Base-by-base conservation (phyloP, 2,113 vertebrate species). In the Cyanocitta stelleri region DNA sequence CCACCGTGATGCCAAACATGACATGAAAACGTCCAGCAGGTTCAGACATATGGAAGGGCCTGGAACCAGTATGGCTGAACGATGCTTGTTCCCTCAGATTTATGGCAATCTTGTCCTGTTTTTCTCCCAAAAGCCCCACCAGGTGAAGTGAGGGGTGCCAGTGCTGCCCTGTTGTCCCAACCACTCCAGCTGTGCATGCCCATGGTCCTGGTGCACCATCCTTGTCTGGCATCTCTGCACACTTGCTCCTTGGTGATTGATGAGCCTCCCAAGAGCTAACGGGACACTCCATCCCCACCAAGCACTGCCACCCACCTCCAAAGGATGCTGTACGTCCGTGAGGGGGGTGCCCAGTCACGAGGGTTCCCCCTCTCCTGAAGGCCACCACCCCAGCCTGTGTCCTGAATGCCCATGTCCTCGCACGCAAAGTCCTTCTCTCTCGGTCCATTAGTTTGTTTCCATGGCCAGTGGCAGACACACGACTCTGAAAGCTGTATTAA, bases 391-490 rank as follows among this genome's bases (percentile, higher is more conserved):
- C 88, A 33, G 56, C 35, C 49, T 51, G 52, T 90, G 89, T 90
- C 87, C 95, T 95, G 81, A 78, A 88, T 89, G 91, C 63, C 58
- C 19, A 1, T 68, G 95, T 87, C 92, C 96, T 95, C 46, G 0
- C 87, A 72, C 15, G 9, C 22, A 18, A 72, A 95, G 89, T 92
- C 75, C 59, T 95, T 94, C 74, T 59, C 69, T 95, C 93, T 96
- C 76, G 23, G 76, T 96, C 96, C 95, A 95, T 97, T 97, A 96
- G 95, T 73, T 95, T 96, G 77, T 96, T 97, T 96, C 96, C 95
- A 74, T 92, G 87, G 73, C 85, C 95, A 93, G 89, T 92, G 82
- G 79, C 95, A 87, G 77, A 73, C 86, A 72, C 27, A 32, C 68
- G 0, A 58, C 82, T 90, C 87, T 97, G 96, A 97, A 97, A 97